phyloP scores from a whole-genome alignment of 2,113 vertebrate genomes.

The Seriola aureovittata region DNA sequence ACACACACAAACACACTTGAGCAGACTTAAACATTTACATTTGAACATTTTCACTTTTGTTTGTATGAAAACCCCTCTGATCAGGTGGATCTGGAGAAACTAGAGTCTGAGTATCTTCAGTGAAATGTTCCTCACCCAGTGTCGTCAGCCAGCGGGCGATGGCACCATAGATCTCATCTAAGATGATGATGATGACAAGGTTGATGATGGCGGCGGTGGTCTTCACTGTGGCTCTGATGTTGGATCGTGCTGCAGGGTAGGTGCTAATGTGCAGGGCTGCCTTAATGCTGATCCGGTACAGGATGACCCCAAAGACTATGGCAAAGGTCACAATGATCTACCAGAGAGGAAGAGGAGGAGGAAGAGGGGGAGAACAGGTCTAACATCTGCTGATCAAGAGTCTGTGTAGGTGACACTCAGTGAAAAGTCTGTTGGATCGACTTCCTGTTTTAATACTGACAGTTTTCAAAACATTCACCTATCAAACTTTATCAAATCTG shows the following conservation, averaged over 20 bases:
- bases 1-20: no score
- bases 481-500: no score
- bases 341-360: neutral
- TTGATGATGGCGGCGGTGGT: conserved; percentile 96
- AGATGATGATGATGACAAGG: conserved; percentile 95
- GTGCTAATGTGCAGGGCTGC: conserved; percentile 92
- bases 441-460: no score
- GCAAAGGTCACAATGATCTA: conserved; percentile 91
- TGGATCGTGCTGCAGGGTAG: conserved; percentile 86
- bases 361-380: no score
- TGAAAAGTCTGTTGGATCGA: neutral
- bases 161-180: conserved; percentile 94
- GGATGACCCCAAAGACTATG: conserved; percentile 95
- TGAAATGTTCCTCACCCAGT: conserved; percentile 84
- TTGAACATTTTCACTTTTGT: no score
- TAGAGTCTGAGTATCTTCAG: no score
- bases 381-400: neutral
- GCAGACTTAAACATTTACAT: no score
- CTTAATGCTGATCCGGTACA: conserved; percentile 95
- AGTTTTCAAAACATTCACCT: no score
- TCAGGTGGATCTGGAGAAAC: no score
- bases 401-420: neutral
- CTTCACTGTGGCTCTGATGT: conserved; percentile 93
- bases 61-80: no score
- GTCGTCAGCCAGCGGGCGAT: conserved; percentile 93